phyloP scores from a whole-genome alignment of 2,888 invertebrate species.

The Sphaerophoria rueppellii region DNA sequence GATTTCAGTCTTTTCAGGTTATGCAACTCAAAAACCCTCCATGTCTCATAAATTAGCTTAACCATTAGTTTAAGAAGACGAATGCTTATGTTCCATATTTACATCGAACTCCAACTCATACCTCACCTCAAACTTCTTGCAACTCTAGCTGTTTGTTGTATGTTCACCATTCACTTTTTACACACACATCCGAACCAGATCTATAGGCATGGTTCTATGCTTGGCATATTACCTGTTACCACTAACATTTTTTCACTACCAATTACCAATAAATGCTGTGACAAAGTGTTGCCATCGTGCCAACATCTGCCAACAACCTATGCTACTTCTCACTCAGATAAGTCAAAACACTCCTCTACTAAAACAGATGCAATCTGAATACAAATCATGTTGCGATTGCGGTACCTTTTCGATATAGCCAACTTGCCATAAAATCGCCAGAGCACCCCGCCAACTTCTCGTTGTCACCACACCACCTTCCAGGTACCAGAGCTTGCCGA shows the following conservation, averaged over 20 bases:
- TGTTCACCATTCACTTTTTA: conserved; percentile 55
- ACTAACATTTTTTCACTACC: background rate
- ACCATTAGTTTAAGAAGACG: too few relatives aligned
- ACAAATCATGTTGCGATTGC: conserved; percentile 59
- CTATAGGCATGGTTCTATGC: background rate
- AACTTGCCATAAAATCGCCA: conserved; percentile 63
- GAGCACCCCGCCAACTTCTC: conserved; percentile 32
- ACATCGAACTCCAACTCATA: background rate
- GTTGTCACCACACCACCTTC: background rate
- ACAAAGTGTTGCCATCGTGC: conserved; percentile 14
- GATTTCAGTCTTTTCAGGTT: too few relatives aligned
- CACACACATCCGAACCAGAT: conserved; percentile 29
- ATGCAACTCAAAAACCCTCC: too few relatives aligned
- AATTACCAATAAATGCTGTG: background rate
- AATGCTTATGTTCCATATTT: background rate
- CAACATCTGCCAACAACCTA: background rate
- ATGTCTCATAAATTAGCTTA: too few relatives aligned
- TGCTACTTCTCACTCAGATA: background rate
- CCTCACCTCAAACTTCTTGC: conserved; percentile 14
- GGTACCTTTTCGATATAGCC: conserved; percentile 57
- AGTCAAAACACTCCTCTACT: conserved; percentile 42
- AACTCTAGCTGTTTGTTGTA: conserved; percentile 3
- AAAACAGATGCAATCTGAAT: conserved; percentile 57
- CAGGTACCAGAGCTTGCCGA: background rate
- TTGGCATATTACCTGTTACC: background rate